Evolutionary conservation across 2,888 invertebrate genomes (phyloP), one percentile per base, ranked within the genome.

Genomic region (Deilephila elpenor): DNA sequence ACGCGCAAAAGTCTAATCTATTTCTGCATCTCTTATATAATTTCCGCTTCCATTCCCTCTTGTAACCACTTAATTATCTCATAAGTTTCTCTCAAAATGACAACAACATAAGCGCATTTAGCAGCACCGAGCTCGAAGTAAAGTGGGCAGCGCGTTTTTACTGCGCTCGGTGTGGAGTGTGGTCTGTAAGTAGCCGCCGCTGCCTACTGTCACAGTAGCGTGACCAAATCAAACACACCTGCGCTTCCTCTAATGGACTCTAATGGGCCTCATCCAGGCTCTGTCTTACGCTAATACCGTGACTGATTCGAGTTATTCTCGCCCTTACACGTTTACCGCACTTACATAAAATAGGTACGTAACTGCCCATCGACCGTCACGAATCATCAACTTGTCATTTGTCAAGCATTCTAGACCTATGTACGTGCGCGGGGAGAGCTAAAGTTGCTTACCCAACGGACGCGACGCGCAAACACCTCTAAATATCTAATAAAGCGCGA

Each of bases 201-300:
- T 44, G 71, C 70, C 74, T 75, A 75, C 85, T 86, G 89, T 86
- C 85, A 84, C 91, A 87, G 91, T 89, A 91, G 93, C 93, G 91
- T 91, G 86, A 79, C 92, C 83, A 91, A 93, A 80, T 76, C 83
- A 80, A 78, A 82, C 85, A 89, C 93, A 92, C 92, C 93, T 91
- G 90, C 90, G 83, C 85, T 84, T 75, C 78, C 84, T 83, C 84
- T 90, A 91, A 91, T 93, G 91, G 83, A 78, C 84, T 77, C 84
- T 91, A 91, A 92, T 91, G 88, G 78, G 80, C 73, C 51, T 61
- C 72, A 73, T 74, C 80, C 82, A 78, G 78, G 79, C 83, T 83
- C 87, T 85, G 87, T 87, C 86, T 88, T 88, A 86, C 87, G 83
- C 84, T 86, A 85, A 83, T 82, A 84, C 88, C 88, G 83, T 79